Conservation (phyloP, 2,113 vertebrate species). For the Peromyscus polionotus region DNA sequence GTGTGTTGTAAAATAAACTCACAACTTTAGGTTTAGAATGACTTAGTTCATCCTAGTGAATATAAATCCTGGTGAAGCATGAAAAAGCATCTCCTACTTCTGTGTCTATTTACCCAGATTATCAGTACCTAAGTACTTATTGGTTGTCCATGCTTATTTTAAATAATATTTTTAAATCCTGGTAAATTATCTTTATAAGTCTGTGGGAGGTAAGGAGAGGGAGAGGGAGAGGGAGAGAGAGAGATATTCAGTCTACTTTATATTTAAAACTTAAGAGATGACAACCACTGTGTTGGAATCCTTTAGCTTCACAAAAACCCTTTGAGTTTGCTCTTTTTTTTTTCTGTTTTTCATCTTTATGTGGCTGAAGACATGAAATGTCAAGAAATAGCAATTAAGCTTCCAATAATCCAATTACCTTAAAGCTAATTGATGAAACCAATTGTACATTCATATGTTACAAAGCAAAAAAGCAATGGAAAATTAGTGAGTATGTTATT, state of each 20-base stretch:
- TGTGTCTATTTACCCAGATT: background rate
- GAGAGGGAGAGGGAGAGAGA: background rate
- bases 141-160: background rate
- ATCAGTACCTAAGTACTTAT: background rate
- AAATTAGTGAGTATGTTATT: background rate
- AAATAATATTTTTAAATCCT: background rate
- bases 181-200: background rate
- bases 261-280: background rate
- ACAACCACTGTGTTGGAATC: background rate
- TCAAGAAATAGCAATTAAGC: background rate
- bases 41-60: background rate
- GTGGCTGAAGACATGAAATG: background rate
- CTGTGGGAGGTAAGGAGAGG: background rate
- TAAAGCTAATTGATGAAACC: background rate
- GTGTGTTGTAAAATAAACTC: background rate
- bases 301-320: background rate
- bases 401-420: background rate
- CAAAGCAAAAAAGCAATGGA: background rate
- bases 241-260: background rate
- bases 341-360: background rate
- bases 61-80: background rate
- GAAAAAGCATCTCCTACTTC: background rate
- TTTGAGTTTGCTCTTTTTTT: background rate
- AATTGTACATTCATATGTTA: background rate
- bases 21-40: background rate